phyloP scores from a whole-genome alignment of 2,113 vertebrate genomes.

The Dissostichus mawsoni region DNA sequence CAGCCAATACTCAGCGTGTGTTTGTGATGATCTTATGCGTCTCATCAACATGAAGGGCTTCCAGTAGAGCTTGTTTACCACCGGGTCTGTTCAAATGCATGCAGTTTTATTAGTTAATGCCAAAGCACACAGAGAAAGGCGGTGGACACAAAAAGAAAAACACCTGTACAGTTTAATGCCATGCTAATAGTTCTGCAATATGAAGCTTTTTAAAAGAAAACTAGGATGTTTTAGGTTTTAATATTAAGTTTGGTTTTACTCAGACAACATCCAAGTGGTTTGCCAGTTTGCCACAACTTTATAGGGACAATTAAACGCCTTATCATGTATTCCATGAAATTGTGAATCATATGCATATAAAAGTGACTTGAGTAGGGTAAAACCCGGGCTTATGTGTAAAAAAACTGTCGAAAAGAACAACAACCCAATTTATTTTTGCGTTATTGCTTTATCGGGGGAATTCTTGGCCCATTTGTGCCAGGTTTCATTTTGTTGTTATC shows the following conservation, averaged over 20 bases:
- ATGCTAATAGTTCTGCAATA: background rate
- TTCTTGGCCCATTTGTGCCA: too few species aligned
- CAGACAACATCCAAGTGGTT: background rate
- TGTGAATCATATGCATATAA: background rate
- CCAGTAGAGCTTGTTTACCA: slow-evolving; percentile 20
- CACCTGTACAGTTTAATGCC: background rate
- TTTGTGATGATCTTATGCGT: slow-evolving; percentile 15
- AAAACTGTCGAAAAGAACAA: background rate
- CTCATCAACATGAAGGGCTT: slow-evolving; percentile 12
- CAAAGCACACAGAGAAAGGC: slow-evolving; percentile 1
- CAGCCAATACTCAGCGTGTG: slow-evolving; percentile 23
- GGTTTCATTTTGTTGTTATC: too few species aligned
- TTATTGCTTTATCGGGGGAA: background rate
- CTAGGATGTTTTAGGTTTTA: background rate
- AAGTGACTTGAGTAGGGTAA: background rate
- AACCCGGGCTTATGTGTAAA: too few species aligned
- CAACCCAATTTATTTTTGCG: background rate
- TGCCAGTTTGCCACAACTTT: background rate
- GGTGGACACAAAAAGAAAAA: slow-evolving; percentile 28
- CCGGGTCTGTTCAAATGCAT: slow-evolving; percentile 22
- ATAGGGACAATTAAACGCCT: background rate
- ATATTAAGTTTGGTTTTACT: background rate
- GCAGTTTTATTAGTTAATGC: background rate
- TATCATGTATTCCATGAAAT: background rate
- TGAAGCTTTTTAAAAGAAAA: background rate